These are phyloP conservation scores for Kryptopterus vitreolus DNA, from an alignment of 2,797 vertebrate species.

Conservation along the genomic window DNA sequence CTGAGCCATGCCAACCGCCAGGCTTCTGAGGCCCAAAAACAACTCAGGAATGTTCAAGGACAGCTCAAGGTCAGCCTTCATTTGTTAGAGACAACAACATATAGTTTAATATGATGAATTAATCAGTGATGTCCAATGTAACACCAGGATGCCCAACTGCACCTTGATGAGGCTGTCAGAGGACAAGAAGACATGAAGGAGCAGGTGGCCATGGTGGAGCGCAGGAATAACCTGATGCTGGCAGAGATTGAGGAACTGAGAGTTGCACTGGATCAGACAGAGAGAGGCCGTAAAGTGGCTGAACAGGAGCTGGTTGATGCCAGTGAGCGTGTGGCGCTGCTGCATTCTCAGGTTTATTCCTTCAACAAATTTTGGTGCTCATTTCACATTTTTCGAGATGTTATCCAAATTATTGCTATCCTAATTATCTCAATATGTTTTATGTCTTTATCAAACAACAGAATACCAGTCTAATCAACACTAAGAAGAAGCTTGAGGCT, in stretches of 20 bases:
- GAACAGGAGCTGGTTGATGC: constrained; percentile 87
- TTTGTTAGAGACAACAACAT: no score
- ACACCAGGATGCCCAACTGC: no score
- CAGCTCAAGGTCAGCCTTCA: constrained; percentile 77
- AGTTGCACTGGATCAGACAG: no score
- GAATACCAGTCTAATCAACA: no score
- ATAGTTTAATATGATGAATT: background rate
- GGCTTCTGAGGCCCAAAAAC: constrained; percentile 47
- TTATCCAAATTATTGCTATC: no score
- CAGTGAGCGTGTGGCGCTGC: constrained; percentile 81
- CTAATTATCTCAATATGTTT: no score
- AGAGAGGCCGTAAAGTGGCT: no score
- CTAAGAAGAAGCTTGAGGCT: no score
- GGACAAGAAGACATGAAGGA: constrained; percentile 85
- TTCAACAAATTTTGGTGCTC: no score
- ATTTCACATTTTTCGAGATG: background rate
- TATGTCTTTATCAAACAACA: background rate
- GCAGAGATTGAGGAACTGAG: no score
- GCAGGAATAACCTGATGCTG: constrained; percentile 69
- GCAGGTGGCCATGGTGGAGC: constrained; percentile 83
- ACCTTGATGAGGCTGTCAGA: no score
- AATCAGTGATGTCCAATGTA: background rate
- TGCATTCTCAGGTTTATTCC: constrained; percentile 81
- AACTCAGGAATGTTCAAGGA: constrained; percentile 12
- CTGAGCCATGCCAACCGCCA: constrained; percentile 82